Base-by-base conservation (phyloP, 2,797 vertebrate species). In the Euthynnus affinis region DNA sequence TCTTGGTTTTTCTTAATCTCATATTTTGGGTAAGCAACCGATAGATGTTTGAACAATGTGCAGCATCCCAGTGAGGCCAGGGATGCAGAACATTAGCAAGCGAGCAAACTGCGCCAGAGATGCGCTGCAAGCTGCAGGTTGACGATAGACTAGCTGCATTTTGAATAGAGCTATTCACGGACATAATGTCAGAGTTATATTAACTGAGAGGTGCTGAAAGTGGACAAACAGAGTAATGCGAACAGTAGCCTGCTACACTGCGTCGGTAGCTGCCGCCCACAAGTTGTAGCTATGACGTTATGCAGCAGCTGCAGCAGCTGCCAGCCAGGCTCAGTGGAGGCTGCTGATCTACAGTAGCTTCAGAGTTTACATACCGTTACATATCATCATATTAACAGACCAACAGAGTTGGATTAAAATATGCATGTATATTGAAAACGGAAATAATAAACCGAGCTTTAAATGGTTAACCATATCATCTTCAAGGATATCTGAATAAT, bases 1-100 rank as follows among this genome's bases (percentile, higher is more conserved):
- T 99, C 60, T 84, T 99, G 89, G 97, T 99, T 86, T 99, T 99
- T 83, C 96, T 99, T 71, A 99, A 99, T 88, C 97, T 99, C 71
- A 98, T 99, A 84, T 99, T 99, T 87, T 99, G 98, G 98, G 98
- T 99, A 95, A 99, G 92, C 55, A 84, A 82, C 29, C 53, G 57
- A 3, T 9, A 29, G 18, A 32, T 70, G 58, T 74, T 27, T 27
- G 72, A 64, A 81, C 79, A 83, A 70, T 80, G 87, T 80, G 82
- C 76, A 82, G 85, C 87, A 78, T 81, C 84, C 51, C 59, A 3
- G 55, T 10, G 83, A 83, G 81, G 86, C 81, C 73, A 49, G 40
- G 32, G 87, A 84, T 69, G 86, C 32, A 59, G 71, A 70, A 51
- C 37, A 1, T 83, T 82, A 89, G 90, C 90, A 46, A 4, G 83